phyloP scores from a whole-genome alignment of 2,113 vertebrate species.

The Tauraco erythrolophus region DNA sequence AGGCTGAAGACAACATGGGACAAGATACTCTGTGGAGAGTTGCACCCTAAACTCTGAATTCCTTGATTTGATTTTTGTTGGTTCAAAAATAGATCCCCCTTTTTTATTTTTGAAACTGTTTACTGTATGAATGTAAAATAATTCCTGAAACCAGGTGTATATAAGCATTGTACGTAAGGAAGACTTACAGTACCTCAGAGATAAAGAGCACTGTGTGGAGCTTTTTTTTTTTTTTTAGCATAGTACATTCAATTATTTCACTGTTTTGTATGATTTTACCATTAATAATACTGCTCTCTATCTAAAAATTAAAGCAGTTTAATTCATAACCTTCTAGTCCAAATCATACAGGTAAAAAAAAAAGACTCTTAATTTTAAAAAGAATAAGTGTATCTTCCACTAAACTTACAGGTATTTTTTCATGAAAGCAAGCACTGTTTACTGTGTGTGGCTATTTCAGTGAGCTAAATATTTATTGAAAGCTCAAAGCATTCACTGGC shows the following conservation, averaged over 20 bases:
- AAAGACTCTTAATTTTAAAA: constrained; percentile 10
- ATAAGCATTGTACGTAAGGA: not conserved
- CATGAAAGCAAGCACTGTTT: constrained; percentile 51
- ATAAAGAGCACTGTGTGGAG: not conserved
- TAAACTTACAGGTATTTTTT: constrained; percentile 40
- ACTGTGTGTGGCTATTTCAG: constrained; percentile 34
- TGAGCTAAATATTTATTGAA: constrained; percentile 53
- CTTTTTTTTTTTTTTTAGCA: not conserved
- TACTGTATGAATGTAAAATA: not conserved
- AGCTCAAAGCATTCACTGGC: constrained; percentile 65
- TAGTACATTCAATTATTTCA: not conserved
- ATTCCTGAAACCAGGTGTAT: not conserved
- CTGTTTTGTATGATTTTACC: not conserved
- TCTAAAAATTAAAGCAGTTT: constrained; percentile 32
- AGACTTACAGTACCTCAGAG: not conserved
- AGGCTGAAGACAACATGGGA: not conserved
- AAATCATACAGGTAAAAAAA: constrained; percentile 54
- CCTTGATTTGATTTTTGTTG: not conserved
- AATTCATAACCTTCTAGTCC: constrained; percentile 41
- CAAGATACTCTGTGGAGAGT: not conserved
- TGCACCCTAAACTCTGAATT: not conserved
- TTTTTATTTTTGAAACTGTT: not conserved
- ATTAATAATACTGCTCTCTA: constrained; percentile 9
- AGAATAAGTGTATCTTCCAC: constrained; percentile 21
- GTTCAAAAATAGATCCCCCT: not conserved